Percentiles rank a stretch among this genome's conserved stretches.
Evolutionary conservation across 2,113 vertebrate genomes (phyloP).

Genomic region (Panurus biarmicus): DNA sequence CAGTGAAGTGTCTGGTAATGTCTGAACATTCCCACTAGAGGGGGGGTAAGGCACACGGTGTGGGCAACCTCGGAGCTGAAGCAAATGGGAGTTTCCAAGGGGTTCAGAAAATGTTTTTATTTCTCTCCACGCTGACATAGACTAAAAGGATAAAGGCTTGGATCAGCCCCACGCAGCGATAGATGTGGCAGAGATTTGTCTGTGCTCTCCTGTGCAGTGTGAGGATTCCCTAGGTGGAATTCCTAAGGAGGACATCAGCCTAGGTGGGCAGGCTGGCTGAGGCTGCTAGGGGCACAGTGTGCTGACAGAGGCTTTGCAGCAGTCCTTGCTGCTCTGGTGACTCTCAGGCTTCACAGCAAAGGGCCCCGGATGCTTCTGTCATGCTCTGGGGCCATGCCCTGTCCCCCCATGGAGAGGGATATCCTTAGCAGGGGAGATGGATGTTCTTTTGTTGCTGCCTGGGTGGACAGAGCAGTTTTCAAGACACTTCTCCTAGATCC

Average conservation of each 20-base stretch:
- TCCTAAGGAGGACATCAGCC: neutral
- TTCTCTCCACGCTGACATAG: neutral
- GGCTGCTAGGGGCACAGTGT: rapidly evolving
- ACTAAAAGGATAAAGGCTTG: neutral
- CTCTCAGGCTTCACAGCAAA: neutral
- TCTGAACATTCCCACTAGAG: neutral
- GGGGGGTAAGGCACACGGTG: neutral
- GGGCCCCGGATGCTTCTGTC: neutral
- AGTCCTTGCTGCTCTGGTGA: neutral
- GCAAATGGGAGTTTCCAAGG: neutral
- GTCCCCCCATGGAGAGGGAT: rapidly evolving
- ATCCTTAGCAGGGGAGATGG: rapidly evolving
- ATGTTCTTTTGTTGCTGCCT: neutral
- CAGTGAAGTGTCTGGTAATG: neutral
- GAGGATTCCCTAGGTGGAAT: neutral
- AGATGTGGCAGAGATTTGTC: neutral
- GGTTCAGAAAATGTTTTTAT: neutral
- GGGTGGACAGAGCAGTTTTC: neutral
- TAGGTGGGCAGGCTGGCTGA: rapidly evolving
- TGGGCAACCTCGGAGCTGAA: neutral
- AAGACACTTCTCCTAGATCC: neutral
- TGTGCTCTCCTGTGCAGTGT: neutral
- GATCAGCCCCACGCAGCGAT: rapidly evolving
- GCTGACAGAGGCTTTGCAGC: rapidly evolving
- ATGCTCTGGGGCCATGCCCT: neutral